Percentiles rank a stretch among this genome's conserved stretches.
Conservation (phyloP, 2,113 vertebrate genomes). For the Vimba vimba region DNA sequence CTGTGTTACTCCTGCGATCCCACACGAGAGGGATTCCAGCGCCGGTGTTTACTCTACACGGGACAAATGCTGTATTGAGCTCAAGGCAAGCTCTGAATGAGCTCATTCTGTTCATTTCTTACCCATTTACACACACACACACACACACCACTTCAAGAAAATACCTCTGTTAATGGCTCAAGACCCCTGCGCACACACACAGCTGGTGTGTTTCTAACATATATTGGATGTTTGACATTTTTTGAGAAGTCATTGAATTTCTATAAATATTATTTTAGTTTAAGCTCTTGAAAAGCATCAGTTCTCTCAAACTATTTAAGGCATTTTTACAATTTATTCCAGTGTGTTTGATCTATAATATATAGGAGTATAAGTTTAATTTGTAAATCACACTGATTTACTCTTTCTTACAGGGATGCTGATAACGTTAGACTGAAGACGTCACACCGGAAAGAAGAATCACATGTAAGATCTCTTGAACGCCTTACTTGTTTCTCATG, state of each 20-base stretch:
- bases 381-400: neutral
- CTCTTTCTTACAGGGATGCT: neutral
- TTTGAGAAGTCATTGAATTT: neutral
- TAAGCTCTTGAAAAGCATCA: neutral
- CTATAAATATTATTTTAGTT: constrained; percentile 23
- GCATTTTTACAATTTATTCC: neutral
- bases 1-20: neutral
- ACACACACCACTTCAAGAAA: constrained; percentile 26
- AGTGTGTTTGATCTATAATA: neutral
- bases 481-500: too few relatives aligned
- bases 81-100: neutral
- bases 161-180: constrained; percentile 16
- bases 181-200: neutral
- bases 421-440: neutral
- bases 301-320: neutral
- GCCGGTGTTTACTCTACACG: constrained; percentile 7
- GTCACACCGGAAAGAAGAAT: neutral
- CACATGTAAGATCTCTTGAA: too few relatives aligned
- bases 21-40: constrained; percentile 34
- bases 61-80: constrained; percentile 21
- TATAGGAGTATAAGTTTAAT: neutral
- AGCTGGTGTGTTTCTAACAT: neutral
- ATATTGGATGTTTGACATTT: constrained; percentile 13
- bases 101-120: constrained; percentile 8
- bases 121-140: constrained; percentile 1